These are phyloP conservation scores for Eulemur albifrons DNA, from an alignment of 2,797 vertebrate species.

Conservation along the genomic window DNA sequence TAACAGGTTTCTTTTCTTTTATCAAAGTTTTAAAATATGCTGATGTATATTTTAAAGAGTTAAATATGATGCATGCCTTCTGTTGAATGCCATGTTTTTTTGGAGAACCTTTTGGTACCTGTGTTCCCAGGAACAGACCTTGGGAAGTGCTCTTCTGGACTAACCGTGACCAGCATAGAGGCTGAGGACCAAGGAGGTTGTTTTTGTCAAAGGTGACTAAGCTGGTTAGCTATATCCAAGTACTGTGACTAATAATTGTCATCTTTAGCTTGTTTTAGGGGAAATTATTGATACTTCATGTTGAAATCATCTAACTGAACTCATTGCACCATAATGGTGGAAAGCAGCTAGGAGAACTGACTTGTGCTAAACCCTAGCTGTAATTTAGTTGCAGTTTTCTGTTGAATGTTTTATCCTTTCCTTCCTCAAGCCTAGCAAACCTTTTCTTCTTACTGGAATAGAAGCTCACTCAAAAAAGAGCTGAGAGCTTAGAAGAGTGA, in stretches of 20 bases:
- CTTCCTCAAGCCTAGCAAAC: neutral
- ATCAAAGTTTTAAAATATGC: neutral
- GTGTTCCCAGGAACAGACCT: neutral
- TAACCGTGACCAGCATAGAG: neutral
- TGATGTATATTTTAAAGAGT: neutral
- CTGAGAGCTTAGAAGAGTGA: neutral
- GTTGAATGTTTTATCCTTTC: neutral
- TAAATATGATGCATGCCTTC: neutral
- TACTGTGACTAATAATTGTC: neutral
- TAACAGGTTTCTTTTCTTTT: neutral
- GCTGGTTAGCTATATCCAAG: neutral
- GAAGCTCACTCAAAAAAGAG: neutral
- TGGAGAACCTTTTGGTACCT: neutral
- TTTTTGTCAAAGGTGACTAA: neutral
- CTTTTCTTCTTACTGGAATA: neutral
- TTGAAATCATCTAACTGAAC: neutral
- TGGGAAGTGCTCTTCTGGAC: neutral
- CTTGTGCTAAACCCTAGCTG: neutral
- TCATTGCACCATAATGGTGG: neutral
- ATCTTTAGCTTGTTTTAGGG: neutral
- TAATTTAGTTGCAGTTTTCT: neutral
- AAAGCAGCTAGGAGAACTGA: neutral
- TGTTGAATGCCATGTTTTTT: neutral
- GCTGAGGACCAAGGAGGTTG: neutral
- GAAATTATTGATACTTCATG: neutral